Conservation (phyloP, 2,797 vertebrate species). For the Pseudopleuronectes americanus region DNA sequence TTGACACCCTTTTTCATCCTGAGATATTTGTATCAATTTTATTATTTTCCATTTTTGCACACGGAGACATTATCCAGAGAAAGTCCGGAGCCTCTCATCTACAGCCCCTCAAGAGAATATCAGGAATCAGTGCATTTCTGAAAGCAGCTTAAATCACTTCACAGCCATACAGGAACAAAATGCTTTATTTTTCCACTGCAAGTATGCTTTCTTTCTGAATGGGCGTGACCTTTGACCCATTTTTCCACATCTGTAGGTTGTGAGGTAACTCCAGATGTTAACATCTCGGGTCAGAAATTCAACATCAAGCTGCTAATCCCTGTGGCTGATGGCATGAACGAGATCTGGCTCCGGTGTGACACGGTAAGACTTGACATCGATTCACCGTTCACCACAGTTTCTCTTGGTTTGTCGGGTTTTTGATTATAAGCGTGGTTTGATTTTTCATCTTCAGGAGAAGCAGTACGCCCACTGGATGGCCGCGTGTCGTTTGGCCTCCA, state of each 20-base stretch:
- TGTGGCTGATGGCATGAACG: slow-evolving; percentile 98
- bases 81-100: too few relatives aligned
- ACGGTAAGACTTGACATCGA: slow-evolving; percentile 80
- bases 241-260: slow-evolving; percentile 85
- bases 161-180: slow-evolving; percentile 5
- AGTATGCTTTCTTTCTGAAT: slow-evolving; percentile 19
- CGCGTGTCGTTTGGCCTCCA: slow-evolving; percentile 96
- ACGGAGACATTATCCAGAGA: too few relatives aligned
- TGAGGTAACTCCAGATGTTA: slow-evolving; percentile 98
- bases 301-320: slow-evolving; percentile 99
- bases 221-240: slow-evolving; percentile 45
- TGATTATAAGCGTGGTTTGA: neutral
- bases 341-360: slow-evolving; percentile 99
- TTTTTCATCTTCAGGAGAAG: slow-evolving; percentile 87
- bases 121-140: too few relatives aligned
- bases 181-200: slow-evolving; percentile 18
- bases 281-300: slow-evolving; percentile 99
- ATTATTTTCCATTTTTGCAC: too few relatives aligned
- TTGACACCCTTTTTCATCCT: too few relatives aligned
- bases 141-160: neutral
- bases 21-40: too few relatives aligned
- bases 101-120: too few relatives aligned
- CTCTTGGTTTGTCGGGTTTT: neutral
- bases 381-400: neutral
- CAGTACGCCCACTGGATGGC: slow-evolving; percentile 99